Conservation (phyloP, 2,113 vertebrate genomes). For the Rattus rattus region DNA sequence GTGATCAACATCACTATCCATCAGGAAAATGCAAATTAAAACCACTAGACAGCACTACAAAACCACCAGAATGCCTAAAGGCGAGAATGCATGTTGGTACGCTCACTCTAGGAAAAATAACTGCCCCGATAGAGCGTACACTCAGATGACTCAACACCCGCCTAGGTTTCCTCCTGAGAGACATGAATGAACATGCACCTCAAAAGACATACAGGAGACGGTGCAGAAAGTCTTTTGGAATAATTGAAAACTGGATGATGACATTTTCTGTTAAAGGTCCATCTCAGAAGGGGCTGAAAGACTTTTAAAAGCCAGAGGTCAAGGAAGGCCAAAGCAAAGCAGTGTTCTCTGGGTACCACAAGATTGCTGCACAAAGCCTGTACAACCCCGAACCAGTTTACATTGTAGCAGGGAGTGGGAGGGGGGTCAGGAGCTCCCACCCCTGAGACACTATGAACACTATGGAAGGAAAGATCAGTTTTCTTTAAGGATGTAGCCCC, state of each 20-base stretch:
- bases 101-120: not conserved
- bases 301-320: not conserved
- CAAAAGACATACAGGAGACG: not conserved
- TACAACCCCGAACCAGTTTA: not conserved
- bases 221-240: constrained; percentile 1
- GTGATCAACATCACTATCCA: not conserved
- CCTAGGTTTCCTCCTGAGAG: not conserved
- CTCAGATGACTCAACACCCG: not conserved
- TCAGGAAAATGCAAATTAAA: constrained; percentile 50
- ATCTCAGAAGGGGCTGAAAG: not conserved
- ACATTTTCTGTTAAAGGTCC: not conserved
- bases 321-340: not conserved
- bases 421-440: too few relatives aligned
- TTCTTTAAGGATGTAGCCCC: not conserved
- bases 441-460: too few relatives aligned
- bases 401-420: not conserved
- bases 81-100: not conserved
- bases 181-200: not conserved
- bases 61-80: not conserved
- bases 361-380: not conserved
- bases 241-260: not conserved
- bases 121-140: not conserved
- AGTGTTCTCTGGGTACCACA: not conserved
- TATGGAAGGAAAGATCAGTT: not conserved
- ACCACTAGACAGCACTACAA: not conserved